A percentile compares a stretch with the other conserved stretches of the same genome.
phyloP scores from a whole-genome alignment of 2,797 vertebrate species.

The Eleutherodactylus coqui region DNA sequence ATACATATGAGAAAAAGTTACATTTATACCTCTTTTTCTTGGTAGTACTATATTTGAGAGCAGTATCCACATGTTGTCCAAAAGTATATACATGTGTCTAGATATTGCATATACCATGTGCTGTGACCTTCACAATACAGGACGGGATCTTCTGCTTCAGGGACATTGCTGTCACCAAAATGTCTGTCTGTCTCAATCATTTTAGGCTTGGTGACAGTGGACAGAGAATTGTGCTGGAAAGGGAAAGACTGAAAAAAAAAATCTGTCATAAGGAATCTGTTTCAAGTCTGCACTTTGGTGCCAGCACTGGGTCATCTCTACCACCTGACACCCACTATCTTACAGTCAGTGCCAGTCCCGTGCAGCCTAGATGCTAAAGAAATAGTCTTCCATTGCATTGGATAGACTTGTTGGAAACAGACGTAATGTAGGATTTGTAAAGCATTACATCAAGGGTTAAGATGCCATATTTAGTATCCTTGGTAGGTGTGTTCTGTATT shows the following conservation, averaged over 20 bases:
- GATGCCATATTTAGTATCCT: not conserved
- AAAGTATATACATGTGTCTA: conserved; percentile 42
- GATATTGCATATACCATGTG: conserved; percentile 69
- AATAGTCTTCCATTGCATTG: not conserved
- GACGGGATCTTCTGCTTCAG: conserved; percentile 71
- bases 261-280: conserved; percentile 76
- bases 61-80: conserved; percentile 30
- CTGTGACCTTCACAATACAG: conserved; percentile 75
- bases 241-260: conserved; percentile 74
- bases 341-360: conserved; percentile 7
- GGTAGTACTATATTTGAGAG: not conserved
- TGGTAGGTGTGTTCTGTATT: not conserved
- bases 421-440: not conserved
- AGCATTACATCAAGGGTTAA: not conserved
- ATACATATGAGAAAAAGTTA: not conserved
- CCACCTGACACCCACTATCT: conserved; percentile 55
- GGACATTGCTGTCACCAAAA: conserved; percentile 71
- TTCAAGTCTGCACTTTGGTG: conserved; percentile 68
- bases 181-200: conserved; percentile 76
- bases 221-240: conserved; percentile 74
- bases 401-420: not conserved
- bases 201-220: conserved; percentile 74
- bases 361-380: not conserved
- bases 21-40: not conserved
- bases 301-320: conserved; percentile 36